Evolutionary conservation across 2,113 vertebrate species (phyloP), one percentile per base, ranked within the genome.

Genomic region (Ammodytes marinus): DNA sequence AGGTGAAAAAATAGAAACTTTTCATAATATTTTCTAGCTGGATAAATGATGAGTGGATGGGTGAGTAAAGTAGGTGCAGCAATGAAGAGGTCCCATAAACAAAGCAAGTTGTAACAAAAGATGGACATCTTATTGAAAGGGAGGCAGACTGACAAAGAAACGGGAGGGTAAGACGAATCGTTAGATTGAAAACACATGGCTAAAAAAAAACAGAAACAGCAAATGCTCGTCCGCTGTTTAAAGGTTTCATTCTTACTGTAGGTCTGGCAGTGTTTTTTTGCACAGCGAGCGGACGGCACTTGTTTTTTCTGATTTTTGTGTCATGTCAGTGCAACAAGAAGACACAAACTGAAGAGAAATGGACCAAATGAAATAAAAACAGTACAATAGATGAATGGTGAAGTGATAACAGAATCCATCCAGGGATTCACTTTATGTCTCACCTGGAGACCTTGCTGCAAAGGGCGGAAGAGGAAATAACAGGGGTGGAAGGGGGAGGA

Each of bases 401-500:
- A 85, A 45, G 60, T 66, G 63, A 83, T 57, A 46, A 69, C 72
- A 55, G 78, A 86, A 85, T 88, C 82, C 84, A 82, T 87, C 85
- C 35, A 19, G 80, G 80, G 88, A 59, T 74, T 90, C 71, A 87
- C 79, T 86, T 72, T 71, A 27, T 71, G 83, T 75, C 92, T 94
- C 93, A 94, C 92, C 89, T 93, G 93, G 93, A 88, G 92, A 94
- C 89, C 85, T 91, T 81, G 90, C 93, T 94, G 88, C 81, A 85
- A 90, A 89, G 46, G 71, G n/a, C 27, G 71, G 52, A 69, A 71
- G 19, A 55, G 64, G 49, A 83, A 84, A 81, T 42, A 55, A 82
- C 84, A 86, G 12, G 9, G 68, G 49, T 71, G 55, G 53, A 15
- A 35, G 11, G 10, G 8, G 46, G 12, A 19, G 4, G 19, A 4